A percentile compares a stretch with the other conserved stretches of the same genome.
Conservation (phyloP, 2,113 vertebrate species). For the Engystomops pustulosus region DNA sequence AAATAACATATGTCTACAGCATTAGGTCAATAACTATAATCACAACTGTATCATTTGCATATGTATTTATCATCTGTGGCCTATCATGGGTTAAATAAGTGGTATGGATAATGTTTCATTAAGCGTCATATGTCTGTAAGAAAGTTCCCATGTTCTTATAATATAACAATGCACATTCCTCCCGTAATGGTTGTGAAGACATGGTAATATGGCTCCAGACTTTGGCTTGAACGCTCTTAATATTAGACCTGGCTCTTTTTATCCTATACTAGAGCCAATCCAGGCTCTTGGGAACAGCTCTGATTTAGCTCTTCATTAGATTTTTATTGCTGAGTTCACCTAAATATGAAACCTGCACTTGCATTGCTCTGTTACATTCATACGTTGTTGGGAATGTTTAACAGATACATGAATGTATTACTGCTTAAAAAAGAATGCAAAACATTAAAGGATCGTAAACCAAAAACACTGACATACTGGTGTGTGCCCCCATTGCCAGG, state of each 20-base stretch:
- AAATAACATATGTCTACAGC: too few species aligned
- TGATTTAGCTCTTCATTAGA: slow-evolving; percentile 40
- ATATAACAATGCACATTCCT: slow-evolving; percentile 32
- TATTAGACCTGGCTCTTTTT: slow-evolving; percentile 51
- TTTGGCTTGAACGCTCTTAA: slow-evolving; percentile 48
- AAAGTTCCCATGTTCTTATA: slow-evolving; percentile 26
- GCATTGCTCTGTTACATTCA: neutral
- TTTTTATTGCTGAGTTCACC: slow-evolving; percentile 38
- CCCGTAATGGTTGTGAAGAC: slow-evolving; percentile 20
- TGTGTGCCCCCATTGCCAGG: too few species aligned
- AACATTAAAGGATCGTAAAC: too few species aligned
- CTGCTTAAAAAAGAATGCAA: neutral
- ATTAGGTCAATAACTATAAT: too few species aligned
- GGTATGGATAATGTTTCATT: neutral
- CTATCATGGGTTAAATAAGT: neutral
- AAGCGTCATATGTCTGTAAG: neutral
- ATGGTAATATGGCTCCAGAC: slow-evolving; percentile 48
- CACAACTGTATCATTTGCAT: too few species aligned
- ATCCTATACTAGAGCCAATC: slow-evolving; percentile 3
- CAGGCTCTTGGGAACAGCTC: slow-evolving; percentile 23
- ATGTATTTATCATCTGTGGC: neutral
- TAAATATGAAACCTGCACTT: slow-evolving; percentile 30
- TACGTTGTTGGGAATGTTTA: neutral
- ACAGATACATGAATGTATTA: neutral
- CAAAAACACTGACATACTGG: too few species aligned